Percentiles rank a stretch among this genome's conserved stretches.
Evolutionary conservation across 2,888 invertebrate genomes (phyloP).

Genomic region (Callimorpha dominula): DNA sequence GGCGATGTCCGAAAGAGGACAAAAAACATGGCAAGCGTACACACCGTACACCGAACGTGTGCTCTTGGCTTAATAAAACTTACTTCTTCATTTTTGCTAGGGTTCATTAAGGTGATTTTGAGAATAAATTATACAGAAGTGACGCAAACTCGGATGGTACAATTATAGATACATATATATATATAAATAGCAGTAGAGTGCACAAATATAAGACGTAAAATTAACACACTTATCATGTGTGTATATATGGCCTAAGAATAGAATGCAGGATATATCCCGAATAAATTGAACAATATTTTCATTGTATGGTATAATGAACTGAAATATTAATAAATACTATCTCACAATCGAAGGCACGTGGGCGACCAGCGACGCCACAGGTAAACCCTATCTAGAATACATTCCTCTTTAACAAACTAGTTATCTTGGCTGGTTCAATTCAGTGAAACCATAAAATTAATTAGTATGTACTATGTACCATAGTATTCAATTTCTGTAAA

Average conservation of each 20-base stretch:
- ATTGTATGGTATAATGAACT: neutral
- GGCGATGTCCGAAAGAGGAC: neutral
- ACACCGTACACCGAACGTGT: neutral
- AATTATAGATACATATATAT: neutral
- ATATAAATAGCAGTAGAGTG: no score
- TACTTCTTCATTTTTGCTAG: neutral
- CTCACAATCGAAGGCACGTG: neutral
- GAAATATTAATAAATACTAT: neutral
- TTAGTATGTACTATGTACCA: neutral
- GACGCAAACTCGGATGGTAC: neutral
- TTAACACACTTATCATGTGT: no score
- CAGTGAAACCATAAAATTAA: neutral
- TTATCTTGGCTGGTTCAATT: neutral
- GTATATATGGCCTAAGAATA: neutral
- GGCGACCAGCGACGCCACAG: neutral
- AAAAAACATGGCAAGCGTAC: neutral
- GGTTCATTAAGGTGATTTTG: neutral
- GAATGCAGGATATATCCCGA: neutral
- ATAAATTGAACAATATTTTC: neutral
- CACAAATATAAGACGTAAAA: no score
- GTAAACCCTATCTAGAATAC: neutral
- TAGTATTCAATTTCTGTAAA: neutral
- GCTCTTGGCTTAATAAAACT: neutral
- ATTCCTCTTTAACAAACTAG: neutral
- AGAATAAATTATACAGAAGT: neutral